phyloP scores from a whole-genome alignment of 2,888 invertebrate species.

The Ellobium chinense region DNA sequence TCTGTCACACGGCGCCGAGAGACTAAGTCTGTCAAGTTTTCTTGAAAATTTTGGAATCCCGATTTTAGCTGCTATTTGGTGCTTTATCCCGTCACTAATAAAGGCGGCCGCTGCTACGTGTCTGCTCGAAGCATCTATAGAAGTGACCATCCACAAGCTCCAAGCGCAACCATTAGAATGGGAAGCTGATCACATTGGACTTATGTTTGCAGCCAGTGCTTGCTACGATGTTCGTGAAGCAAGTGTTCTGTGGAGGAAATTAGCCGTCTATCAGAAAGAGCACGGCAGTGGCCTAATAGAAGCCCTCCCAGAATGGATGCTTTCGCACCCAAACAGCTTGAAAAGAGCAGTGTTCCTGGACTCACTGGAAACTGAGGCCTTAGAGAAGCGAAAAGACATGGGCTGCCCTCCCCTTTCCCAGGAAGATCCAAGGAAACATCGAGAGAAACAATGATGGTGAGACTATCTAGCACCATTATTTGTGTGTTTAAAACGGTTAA shows the following conservation, averaged over 20 bases:
- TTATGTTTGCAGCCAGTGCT: slow-evolving; percentile 82
- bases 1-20: slow-evolving; percentile 82
- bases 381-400: slow-evolving; percentile 58
- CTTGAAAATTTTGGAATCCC: slow-evolving; percentile 80
- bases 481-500: no score
- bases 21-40: slow-evolving; percentile 80
- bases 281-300: not conserved
- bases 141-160: slow-evolving; percentile 81
- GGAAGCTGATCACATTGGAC: slow-evolving; percentile 83
- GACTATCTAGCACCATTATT: no score
- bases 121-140: slow-evolving; percentile 79
- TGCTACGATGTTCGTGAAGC: slow-evolving; percentile 82
- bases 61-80: slow-evolving; percentile 81
- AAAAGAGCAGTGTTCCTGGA: slow-evolving; percentile 80
- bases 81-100: slow-evolving; percentile 81
- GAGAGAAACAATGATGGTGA: no score
- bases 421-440: no score
- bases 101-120: slow-evolving; percentile 80
- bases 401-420: slow-evolving; percentile 66
- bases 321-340: slow-evolving; percentile 82
- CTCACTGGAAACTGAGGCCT: slow-evolving; percentile 77
- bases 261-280: slow-evolving; percentile 74
- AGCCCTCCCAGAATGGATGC: slow-evolving; percentile 79
- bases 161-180: slow-evolving; percentile 81
- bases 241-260: slow-evolving; percentile 82